Conservation (phyloP, 2,797 vertebrate genomes). For the Buceros bicornis region DNA sequence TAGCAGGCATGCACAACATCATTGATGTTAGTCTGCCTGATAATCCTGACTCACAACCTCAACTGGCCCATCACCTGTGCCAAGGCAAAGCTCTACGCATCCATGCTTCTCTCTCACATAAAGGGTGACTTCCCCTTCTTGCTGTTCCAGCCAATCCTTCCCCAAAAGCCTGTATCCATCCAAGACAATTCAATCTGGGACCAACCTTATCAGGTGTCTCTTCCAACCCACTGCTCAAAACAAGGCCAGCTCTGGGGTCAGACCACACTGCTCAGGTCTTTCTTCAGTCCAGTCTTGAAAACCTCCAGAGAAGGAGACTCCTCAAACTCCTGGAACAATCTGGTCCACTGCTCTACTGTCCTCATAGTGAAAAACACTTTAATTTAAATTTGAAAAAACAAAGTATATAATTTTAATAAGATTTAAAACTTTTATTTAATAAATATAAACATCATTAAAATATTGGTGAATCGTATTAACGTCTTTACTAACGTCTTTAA, state of each 20-base stretch:
- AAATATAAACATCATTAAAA: not conserved
- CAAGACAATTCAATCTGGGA: not conserved
- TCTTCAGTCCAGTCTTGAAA: not conserved
- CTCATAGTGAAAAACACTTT: not conserved
- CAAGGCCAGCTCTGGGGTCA: not conserved
- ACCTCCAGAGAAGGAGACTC: not conserved
- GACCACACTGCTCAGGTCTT: not conserved
- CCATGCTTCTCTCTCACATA: accelerated
- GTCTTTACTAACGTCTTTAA: too few species aligned
- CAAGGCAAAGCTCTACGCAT: not conserved
- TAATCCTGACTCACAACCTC: not conserved
- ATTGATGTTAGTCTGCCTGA: not conserved
- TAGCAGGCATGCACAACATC: not conserved
- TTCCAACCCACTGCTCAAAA: not conserved
- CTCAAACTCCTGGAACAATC: not conserved
- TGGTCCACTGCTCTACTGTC: accelerated
- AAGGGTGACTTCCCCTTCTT: not conserved
- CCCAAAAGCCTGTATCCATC: not conserved
- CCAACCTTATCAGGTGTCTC: not conserved
- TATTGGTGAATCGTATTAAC: not conserved
- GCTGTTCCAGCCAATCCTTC: not conserved
- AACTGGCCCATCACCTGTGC: not conserved
- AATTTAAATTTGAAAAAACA: not conserved
- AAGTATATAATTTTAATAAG: not conserved
- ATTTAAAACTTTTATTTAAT: not conserved